Evolutionary conservation across 1,140 invertebrate genomes (phyloP), one percentile per base, ranked within the genome.

Genomic region (Teleopsis dalmanni): DNA sequence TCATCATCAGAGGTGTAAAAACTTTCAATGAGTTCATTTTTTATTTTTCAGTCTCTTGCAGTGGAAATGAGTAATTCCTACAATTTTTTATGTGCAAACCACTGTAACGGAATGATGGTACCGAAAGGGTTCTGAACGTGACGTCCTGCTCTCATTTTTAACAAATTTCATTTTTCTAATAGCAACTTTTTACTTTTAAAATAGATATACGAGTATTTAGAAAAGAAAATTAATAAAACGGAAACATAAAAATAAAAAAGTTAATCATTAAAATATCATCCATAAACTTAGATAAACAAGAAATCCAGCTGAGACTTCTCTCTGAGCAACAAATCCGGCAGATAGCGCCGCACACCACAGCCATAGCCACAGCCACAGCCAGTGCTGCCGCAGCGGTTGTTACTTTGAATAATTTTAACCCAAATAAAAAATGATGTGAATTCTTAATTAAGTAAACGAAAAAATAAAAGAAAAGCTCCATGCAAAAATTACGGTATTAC

Each of bases 381-480:
- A 35, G 14, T 19, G 5, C 13, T 35, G 18, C 14, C 13, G 22
- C 14, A 27, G 18, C 11, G 16, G 22, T 29, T n/a, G n/a, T n/a
- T n/a, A n/a, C n/a, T n/a, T 65, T 65, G 62, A 65, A 65, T 65
- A 65, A 65, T 65, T 65, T 65, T 60, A 65, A 60, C 57, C 64
- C 56, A 60, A 66, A 66, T 66, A 66, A 66, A 64, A 66, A 66
- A 62, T 60, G 60, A 66, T 66, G 63, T 66, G 63, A 66, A 66
- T 66, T 65, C 53, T 55, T 66, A 66, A 66, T 66, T 66, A 65
- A 60, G 55, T 37, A 25, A 38, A 18, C n/a, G 4, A 18, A 26
- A 23, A n/a, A n/a, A n/a, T n/a, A n/a, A n/a, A n/a, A n/a, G n/a
- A n/a, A n/a, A n/a, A n/a, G n/a, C n/a, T n/a, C n/a, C n/a, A n/a